Conservation (phyloP, 2,797 vertebrate species). For the Enteromius afrohamiltoni region DNA sequence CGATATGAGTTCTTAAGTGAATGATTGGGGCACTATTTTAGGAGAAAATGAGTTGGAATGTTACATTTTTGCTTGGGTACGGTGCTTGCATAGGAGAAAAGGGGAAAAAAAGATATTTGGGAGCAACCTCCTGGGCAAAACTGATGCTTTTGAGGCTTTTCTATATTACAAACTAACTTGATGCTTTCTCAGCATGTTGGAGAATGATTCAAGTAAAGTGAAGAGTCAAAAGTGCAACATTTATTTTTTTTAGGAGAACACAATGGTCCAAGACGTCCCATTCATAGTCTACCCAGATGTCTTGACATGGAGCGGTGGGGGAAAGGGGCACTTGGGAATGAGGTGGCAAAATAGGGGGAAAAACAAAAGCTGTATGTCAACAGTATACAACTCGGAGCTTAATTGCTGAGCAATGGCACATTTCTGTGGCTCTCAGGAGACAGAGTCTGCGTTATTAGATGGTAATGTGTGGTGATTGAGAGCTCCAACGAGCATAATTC, state of each 20-base stretch:
- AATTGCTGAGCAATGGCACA: constrained; percentile 67
- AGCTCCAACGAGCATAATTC: constrained; percentile 70
- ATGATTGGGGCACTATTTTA: neutral
- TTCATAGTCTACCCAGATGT: constrained; percentile 12
- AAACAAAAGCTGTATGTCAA: constrained; percentile 50
- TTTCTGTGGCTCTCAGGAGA: constrained; percentile 60
- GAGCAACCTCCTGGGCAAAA: constrained; percentile 34
- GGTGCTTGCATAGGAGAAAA: neutral
- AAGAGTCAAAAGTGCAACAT: constrained; percentile 29
- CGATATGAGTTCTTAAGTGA: neutral
- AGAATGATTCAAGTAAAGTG: neutral
- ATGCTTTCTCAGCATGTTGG: constrained; percentile 20
- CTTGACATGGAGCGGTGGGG: neutral
- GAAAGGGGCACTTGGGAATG: constrained; percentile 24
- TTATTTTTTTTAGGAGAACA: neutral
- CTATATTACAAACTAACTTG: constrained; percentile 17
- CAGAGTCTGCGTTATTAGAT: constrained; percentile 61
- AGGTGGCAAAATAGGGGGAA: constrained; percentile 30
- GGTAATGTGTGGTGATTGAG: constrained; percentile 73
- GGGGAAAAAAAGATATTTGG: neutral
- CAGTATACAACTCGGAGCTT: constrained; percentile 58
- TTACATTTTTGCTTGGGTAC: neutral
- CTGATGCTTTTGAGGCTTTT: constrained; percentile 8
- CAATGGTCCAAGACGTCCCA: neutral
- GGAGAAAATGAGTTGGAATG: neutral